A percentile compares a stretch with the other conserved stretches of the same genome.
Conservation (phyloP, 2,113 vertebrate species). For the Neodontobutis hainanensis region DNA sequence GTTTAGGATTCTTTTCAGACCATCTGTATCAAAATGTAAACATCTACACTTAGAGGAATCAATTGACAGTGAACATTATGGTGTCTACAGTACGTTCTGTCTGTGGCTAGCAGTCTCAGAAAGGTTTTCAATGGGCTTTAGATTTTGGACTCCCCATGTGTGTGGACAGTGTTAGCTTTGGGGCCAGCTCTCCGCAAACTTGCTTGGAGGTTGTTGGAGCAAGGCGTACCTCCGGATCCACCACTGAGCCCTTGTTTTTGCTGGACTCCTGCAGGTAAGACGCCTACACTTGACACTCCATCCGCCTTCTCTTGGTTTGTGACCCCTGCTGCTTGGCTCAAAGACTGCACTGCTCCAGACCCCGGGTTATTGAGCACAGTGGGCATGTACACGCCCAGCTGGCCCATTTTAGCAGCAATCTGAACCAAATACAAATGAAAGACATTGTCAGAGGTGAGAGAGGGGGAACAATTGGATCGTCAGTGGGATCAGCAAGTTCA, state of each 20-base stretch:
- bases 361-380: slow-evolving; percentile 39
- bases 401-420: slow-evolving; percentile 46
- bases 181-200: slow-evolving; percentile 16
- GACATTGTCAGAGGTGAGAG: slow-evolving; percentile 10
- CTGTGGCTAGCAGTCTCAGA: slow-evolving; percentile 12
- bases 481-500: slow-evolving; percentile 49
- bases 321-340: slow-evolving; percentile 25
- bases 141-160: slow-evolving; percentile 9
- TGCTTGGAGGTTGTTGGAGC: neutral
- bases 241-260: slow-evolving; percentile 1
- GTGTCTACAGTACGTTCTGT: neutral
- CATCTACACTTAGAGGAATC: too few relatives aligned
- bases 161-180: slow-evolving; percentile 11
- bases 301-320: slow-evolving; percentile 24
- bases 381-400: slow-evolving; percentile 47
- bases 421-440: slow-evolving; percentile 37
- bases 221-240: slow-evolving; percentile 9
- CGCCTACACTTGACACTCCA: neutral
- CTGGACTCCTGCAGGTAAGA: slow-evolving; percentile 8
- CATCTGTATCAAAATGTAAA: neutral
- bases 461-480: neutral
- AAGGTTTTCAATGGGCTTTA: slow-evolving; percentile 10
- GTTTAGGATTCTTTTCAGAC: neutral
- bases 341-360: slow-evolving; percentile 23
- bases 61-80: too few relatives aligned